Conservation (phyloP, 2,113 vertebrate genomes). For the Mormyrus lacerda region DNA sequence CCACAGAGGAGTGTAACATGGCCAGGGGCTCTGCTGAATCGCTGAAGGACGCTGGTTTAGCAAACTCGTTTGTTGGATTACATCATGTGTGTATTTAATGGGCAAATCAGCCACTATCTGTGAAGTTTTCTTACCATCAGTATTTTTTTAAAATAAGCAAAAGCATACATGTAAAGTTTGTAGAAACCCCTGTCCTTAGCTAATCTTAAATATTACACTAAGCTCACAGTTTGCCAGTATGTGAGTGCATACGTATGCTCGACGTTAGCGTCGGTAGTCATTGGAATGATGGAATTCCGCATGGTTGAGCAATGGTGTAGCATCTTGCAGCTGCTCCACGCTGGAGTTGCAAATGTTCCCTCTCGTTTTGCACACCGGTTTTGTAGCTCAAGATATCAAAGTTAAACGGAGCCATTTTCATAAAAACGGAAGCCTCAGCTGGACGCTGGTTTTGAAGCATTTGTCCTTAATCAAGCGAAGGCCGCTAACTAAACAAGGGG, state of each 20-base stretch:
- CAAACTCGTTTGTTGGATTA: not conserved
- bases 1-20: not conserved
- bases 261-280: not conserved
- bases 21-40: not conserved
- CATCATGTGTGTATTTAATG: not conserved
- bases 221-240: not conserved
- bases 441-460: not conserved
- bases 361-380: not conserved
- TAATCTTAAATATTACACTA: not conserved
- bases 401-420: not conserved
- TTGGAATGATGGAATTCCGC: not conserved
- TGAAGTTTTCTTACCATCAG: not conserved
- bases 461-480: conserved; percentile 9
- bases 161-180: not conserved
- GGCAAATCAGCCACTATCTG: not conserved
- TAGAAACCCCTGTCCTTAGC: not conserved
- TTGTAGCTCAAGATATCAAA: not conserved
- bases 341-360: not conserved
- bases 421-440: not conserved
- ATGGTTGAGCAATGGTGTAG: not conserved
- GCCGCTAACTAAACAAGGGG: not conserved
- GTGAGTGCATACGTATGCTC: not conserved
- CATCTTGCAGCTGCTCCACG: too few species aligned
- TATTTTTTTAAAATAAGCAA: not conserved
- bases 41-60: not conserved